phyloP scores from a whole-genome alignment of 2,113 vertebrate genomes.

The Ctenomys sociabilis region DNA sequence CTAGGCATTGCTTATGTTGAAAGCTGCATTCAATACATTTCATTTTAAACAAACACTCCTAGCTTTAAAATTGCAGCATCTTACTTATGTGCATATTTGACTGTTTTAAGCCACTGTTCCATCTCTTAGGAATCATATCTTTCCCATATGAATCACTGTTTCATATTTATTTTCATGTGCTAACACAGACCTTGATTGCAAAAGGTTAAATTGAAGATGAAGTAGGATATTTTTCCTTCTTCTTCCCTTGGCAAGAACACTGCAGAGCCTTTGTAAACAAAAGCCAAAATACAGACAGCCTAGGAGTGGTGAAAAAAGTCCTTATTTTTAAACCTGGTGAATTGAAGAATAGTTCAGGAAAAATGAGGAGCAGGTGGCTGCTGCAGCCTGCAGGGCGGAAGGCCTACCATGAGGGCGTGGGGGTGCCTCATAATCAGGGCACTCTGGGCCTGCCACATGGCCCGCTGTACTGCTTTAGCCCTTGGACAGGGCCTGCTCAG shows the following conservation, averaged over 20 bases:
- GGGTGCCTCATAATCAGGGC: background rate
- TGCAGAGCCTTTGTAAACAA: slow-evolving; percentile 73
- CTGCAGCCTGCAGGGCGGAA: slow-evolving; percentile 5
- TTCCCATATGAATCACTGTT: slow-evolving; percentile 48
- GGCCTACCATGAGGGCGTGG: background rate
- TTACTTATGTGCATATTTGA: background rate
- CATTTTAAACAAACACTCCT: slow-evolving; percentile 46
- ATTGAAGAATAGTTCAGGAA: slow-evolving; percentile 68
- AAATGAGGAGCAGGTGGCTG: slow-evolving; percentile 66
- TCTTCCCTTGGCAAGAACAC: slow-evolving; percentile 62
- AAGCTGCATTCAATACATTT: slow-evolving; percentile 37
- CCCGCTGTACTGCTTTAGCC: background rate
- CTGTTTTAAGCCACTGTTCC: slow-evolving; percentile 21
- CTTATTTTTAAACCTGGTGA: slow-evolving; percentile 35
- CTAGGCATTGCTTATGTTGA: background rate
- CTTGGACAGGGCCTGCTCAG: background rate
- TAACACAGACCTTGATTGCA: slow-evolving; percentile 64
- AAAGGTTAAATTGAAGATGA: slow-evolving; percentile 74
- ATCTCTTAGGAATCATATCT: slow-evolving; percentile 43
- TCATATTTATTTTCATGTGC: background rate
- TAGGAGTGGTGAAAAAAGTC: slow-evolving; percentile 25
- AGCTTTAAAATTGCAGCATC: slow-evolving; percentile 17
- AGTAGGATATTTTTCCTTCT: background rate
- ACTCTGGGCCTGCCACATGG: background rate
- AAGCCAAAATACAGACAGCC: slow-evolving; percentile 57